Evolutionary conservation across 2,888 invertebrate species (phyloP).

Genomic region (Pseudanteris insignis): DNA sequence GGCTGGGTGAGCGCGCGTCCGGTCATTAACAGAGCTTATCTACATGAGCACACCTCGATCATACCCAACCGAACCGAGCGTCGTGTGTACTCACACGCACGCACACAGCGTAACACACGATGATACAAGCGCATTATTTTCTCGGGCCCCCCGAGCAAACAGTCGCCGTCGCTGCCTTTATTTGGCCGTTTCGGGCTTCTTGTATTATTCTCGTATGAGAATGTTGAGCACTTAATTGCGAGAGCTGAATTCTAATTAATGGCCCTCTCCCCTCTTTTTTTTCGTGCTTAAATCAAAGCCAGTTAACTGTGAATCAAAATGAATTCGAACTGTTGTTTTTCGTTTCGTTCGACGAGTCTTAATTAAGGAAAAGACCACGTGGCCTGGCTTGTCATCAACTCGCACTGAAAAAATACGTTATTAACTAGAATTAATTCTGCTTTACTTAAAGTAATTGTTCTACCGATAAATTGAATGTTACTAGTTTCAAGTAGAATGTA

Average conservation of each 20-base stretch:
- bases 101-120: slow-evolving; percentile 1
- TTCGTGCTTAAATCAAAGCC: no score
- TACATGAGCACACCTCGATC: slow-evolving; percentile 67
- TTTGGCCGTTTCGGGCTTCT: slow-evolving; percentile 38
- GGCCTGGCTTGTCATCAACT: no score
- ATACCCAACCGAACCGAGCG: slow-evolving; percentile 58
- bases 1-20: slow-evolving; percentile 67
- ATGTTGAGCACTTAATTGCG: slow-evolving; percentile 27
- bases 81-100: slow-evolving; percentile 2
- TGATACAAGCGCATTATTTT: slow-evolving; percentile 15
- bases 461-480: no score
- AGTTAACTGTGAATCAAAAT: no score
- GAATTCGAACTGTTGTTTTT: no score
- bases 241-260: slow-evolving; percentile 20
- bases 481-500: no score
- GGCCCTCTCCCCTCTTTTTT: no score
- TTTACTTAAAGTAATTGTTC: no score
- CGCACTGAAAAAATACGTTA: no score
- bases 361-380: no score
- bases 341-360: no score
- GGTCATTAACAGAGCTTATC: slow-evolving; percentile 68
- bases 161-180: slow-evolving; percentile 46
- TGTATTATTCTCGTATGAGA: slow-evolving; percentile 21
- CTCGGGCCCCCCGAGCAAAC: slow-evolving; percentile 48
- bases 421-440: no score